Conservation (phyloP, 2,888 invertebrate species). For the Petrophora chlorosata region DNA sequence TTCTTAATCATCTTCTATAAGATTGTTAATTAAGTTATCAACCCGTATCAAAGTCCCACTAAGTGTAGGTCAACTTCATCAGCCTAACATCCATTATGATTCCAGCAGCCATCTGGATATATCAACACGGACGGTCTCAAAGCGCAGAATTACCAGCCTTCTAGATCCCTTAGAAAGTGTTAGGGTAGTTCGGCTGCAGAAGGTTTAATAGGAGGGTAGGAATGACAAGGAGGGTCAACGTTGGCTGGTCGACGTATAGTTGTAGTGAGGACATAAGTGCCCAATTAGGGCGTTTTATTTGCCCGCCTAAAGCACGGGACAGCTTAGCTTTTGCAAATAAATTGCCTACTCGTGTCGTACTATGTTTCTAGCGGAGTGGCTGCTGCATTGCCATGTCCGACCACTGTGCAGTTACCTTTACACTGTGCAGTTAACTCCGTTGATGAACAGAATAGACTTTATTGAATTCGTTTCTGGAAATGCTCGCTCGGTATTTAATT, state of each 20-base stretch:
- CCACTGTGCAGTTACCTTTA: not conserved
- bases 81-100: constrained; percentile 31
- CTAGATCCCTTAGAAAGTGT: constrained; percentile 25
- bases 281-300: constrained; percentile 41
- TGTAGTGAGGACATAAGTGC: constrained; percentile 37
- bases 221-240: constrained; percentile 26
- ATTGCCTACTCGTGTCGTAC: constrained; percentile 16
- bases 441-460: constrained; percentile 4
- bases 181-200: not conserved
- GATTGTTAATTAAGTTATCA: not conserved
- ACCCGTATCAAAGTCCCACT: not conserved
- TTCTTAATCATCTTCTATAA: too few relatives aligned
- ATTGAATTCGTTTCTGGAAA: constrained; percentile 2
- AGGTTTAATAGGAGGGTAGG: constrained; percentile 3
- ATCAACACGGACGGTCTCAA: constrained; percentile 37
- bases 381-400: constrained; percentile 12
- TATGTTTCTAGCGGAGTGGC: constrained; percentile 15
- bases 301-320: constrained; percentile 35
- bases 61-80: constrained; percentile 25
- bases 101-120: constrained; percentile 31
- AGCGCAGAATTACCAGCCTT: constrained; percentile 29
- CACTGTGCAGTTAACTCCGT: too few relatives aligned
- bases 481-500: constrained; percentile 5
- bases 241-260: constrained; percentile 22
- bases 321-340: constrained; percentile 38